These are phyloP conservation scores for Ischnura elegans DNA, from an alignment of 2,888 invertebrate genomes.

Conservation along the genomic window DNA sequence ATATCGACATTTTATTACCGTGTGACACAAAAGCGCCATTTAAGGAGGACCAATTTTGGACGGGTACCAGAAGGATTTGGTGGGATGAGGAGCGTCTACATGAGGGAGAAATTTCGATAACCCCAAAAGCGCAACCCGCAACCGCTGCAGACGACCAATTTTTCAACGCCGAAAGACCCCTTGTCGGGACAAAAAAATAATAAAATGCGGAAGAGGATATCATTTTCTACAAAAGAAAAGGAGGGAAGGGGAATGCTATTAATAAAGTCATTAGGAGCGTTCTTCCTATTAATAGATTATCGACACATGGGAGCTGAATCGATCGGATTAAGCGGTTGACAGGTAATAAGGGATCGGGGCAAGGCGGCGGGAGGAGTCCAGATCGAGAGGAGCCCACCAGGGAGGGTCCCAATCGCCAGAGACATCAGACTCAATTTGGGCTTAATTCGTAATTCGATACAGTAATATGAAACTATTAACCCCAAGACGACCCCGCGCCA, in stretches of 20 bases:
- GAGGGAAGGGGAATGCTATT: neutral
- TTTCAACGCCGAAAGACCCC: neutral
- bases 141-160: neutral
- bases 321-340: neutral
- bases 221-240: neutral
- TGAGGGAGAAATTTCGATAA: neutral
- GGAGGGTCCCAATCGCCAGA: neutral
- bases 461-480: neutral
- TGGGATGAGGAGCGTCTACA: neutral
- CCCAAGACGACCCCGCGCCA: neutral
- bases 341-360: neutral
- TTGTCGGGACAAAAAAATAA: neutral
- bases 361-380: too few relatives aligned
- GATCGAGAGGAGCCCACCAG: neutral
- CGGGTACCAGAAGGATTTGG: too few relatives aligned
- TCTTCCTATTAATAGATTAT: neutral
- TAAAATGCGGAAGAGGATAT: neutral
- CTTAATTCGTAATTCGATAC: neutral
- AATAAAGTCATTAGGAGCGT: slow-evolving; percentile 9
- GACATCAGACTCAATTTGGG: neutral
- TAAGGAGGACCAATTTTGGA: too few relatives aligned
- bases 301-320: neutral
- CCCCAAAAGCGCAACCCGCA: neutral
- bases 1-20: too few relatives aligned
- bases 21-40: too few relatives aligned